These are phyloP conservation scores for Lamellibrachia columna DNA, from an alignment of 2,888 invertebrate species.

Conservation along the genomic window DNA sequence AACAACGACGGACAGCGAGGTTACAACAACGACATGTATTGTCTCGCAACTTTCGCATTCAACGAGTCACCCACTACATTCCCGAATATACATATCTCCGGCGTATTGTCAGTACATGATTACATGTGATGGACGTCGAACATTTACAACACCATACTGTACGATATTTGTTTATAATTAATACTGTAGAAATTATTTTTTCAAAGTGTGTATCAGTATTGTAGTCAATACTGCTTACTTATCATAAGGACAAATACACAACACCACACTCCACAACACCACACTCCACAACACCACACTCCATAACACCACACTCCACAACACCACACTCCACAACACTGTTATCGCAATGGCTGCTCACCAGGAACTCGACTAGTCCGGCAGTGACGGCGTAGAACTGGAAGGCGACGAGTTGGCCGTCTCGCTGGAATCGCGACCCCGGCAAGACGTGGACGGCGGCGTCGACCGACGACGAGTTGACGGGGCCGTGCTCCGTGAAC, in stretches of 20 bases:
- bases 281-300: no score
- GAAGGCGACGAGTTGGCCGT: constrained; percentile 34
- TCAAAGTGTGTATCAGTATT: background rate
- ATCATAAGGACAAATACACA: no score
- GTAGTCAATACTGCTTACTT: background rate
- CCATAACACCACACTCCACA: no score
- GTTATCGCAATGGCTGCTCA: background rate
- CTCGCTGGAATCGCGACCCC: constrained; percentile 38
- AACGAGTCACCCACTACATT: background rate
- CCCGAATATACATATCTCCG: background rate
- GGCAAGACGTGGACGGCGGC: constrained; percentile 30
- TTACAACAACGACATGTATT: no score
- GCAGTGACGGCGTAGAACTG: background rate
- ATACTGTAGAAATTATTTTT: background rate
- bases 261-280: no score
- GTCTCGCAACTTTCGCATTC: no score
- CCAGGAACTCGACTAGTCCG: background rate
- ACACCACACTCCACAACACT: no score
- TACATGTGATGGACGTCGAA: no score
- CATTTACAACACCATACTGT: no score
- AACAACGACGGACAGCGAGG: no score
- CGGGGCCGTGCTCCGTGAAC: background rate
- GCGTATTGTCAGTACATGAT: no score
- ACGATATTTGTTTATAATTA: no score
- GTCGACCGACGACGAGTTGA: background rate